These are phyloP conservation scores for Cathartes aura DNA, from an alignment of 2,113 vertebrate genomes.

Conservation along the genomic window DNA sequence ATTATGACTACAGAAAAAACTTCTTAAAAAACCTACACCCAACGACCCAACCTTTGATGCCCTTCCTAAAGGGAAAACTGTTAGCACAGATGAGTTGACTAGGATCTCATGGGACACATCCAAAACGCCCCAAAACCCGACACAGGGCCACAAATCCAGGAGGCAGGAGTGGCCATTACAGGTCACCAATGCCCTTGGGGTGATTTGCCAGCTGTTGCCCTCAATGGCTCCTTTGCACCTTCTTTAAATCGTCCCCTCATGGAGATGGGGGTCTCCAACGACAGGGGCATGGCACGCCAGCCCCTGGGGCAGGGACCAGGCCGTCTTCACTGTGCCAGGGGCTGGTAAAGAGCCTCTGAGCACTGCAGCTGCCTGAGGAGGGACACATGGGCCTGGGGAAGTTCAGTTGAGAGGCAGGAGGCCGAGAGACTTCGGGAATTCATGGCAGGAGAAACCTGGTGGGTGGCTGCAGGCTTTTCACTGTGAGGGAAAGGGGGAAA, in stretches of 20 bases:
- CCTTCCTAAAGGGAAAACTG: not conserved
- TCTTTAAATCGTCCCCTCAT: not conserved
- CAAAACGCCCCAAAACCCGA: not conserved
- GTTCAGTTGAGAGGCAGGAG: not conserved
- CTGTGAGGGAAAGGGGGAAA: not conserved
- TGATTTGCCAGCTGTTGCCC: not conserved
- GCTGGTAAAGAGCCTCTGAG: not conserved
- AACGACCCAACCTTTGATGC: not conserved
- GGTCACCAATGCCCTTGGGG: accelerated
- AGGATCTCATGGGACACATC: not conserved
- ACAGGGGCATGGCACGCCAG: not conserved
- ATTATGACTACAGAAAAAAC: not conserved
- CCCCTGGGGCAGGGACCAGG: too few species aligned
- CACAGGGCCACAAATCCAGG: not conserved
- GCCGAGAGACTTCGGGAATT: not conserved
- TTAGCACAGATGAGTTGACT: not conserved
- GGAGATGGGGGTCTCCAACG: not conserved
- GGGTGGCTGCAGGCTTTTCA: not conserved
- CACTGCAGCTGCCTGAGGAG: not conserved
- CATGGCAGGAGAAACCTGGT: not conserved
- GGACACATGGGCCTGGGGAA: accelerated
- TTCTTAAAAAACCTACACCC: not conserved
- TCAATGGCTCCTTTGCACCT: not conserved
- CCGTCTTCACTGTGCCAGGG: too few species aligned
- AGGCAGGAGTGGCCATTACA: too few species aligned